phyloP scores from a whole-genome alignment of 1,140 invertebrate species.

The Papilio machaon region DNA sequence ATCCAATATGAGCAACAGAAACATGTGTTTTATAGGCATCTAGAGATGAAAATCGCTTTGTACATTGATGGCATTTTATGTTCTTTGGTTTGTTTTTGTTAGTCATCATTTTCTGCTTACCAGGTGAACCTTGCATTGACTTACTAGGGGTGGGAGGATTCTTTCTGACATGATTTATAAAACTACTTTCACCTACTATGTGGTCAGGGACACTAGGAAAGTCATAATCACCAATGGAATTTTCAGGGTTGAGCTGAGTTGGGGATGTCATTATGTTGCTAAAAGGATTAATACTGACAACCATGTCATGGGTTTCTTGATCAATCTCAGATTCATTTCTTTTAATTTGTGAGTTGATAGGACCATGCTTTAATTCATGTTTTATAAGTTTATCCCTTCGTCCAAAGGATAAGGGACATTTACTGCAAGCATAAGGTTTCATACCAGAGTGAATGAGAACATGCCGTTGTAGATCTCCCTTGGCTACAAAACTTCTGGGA shows the following conservation, averaged over 20 bases:
- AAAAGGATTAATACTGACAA: slow-evolving; percentile 83
- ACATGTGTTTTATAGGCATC: slow-evolving; percentile 79
- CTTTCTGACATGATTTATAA: slow-evolving; percentile 72
- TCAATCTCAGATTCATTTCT: slow-evolving; percentile 57
- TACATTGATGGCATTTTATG: slow-evolving; percentile 81
- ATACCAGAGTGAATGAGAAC: slow-evolving; percentile 87
- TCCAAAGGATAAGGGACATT: slow-evolving; percentile 86
- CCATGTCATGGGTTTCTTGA: slow-evolving; percentile 79
- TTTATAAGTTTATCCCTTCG: slow-evolving; percentile 84
- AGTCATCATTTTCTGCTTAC: slow-evolving; percentile 58
- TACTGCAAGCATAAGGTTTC: slow-evolving; percentile 86
- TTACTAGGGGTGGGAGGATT: slow-evolving; percentile 60
- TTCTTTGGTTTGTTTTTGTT: slow-evolving; percentile 75
- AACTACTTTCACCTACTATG: slow-evolving; percentile 80
- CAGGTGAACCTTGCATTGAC: slow-evolving; percentile 57
- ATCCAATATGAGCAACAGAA: slow-evolving; percentile 74
- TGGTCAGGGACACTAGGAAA: slow-evolving; percentile 80
- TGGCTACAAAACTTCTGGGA: slow-evolving; percentile 88
- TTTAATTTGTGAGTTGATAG: slow-evolving; percentile 53
- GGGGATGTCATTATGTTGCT: slow-evolving; percentile 73
- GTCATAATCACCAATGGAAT: slow-evolving; percentile 68
- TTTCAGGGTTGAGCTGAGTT: slow-evolving; percentile 57
- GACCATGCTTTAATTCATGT: slow-evolving; percentile 83
- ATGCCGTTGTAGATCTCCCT: slow-evolving; percentile 86
- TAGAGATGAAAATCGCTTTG: slow-evolving; percentile 80